Base-by-base conservation (phyloP, 2,113 vertebrate species). In the Sterrhoptilus dennistouni region DNA sequence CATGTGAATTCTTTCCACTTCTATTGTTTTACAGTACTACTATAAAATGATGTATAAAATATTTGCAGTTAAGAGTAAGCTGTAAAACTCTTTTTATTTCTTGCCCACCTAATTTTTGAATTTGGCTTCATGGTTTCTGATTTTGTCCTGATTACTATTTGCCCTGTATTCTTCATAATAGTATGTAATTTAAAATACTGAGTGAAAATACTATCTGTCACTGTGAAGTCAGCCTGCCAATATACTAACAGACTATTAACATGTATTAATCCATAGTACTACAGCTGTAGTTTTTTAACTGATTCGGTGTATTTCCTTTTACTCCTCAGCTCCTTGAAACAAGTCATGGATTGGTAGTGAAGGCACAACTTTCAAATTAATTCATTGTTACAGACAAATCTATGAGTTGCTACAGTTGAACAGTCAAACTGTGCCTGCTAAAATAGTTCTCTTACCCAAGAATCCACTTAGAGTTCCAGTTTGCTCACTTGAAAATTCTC, bases 261-360 rank as follows among this genome's bases (percentile, higher is more conserved):
- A 27, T 33, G 3, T 19, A 49, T 35, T 60, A 54, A 79, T 50
- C 23, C 3, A 22, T 4, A 38, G 5, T 33, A 75, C 8, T n/a
- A 79, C 4, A 85, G 20, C 23, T 63, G 14, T 36, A 71, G 28
- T 69, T 16, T 16, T 44, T 20, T 1, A 54, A 23, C 4, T 33
- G 15, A 47, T 60, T 42, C n/a, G 25, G 13, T 40, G 8, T 14
- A 31, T 53, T 70, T 79, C 29, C 19, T 22, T 57, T 70, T 45
- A 31, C 14, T 56, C 15, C 22, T 40, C 5, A 4, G 7, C 14
- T 66, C 21, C 38, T 60, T 42, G 24, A 82, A 66, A 44, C 4
- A 8, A 1, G 2, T 12, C 1, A 53, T 2, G 19, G 29, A 20
- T 17, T 38, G 4, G 35, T 14, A 71, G 33, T 5, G 12, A 79